These are phyloP conservation scores for rat (Rattus norvegicus) DNA, from an alignment of 2,113 vertebrate species.

Conservation along the genomic window DNA sequence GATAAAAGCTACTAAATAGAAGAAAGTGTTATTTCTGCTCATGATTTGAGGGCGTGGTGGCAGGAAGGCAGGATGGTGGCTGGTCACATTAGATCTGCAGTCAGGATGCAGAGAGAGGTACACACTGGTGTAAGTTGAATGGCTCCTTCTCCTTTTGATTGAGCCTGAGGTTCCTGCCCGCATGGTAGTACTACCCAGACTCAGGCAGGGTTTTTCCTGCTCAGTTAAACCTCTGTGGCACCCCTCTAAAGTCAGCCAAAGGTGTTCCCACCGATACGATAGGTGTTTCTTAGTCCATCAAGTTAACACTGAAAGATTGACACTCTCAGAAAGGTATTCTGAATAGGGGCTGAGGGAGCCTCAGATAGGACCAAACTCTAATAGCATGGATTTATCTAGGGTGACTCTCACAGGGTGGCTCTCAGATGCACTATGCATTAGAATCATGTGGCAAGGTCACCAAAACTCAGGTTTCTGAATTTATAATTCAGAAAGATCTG, in stretches of 20 bases:
- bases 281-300: background rate
- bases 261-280: background rate
- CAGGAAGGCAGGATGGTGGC: background rate
- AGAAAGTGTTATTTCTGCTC: background rate
- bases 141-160: background rate
- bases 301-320: background rate
- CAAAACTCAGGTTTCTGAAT: background rate
- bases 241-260: background rate
- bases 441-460: background rate
- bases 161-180: background rate
- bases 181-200: background rate
- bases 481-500: constrained; percentile 45
- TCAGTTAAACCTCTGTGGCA: background rate
- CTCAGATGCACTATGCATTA: background rate
- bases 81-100: background rate
- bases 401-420: background rate
- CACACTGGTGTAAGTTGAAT: background rate
- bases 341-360: too few species aligned
- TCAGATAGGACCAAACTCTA: too few species aligned
- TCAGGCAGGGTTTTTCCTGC: background rate
- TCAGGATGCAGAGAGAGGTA: background rate
- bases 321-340: too few species aligned
- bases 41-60: background rate
- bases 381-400: too few species aligned
- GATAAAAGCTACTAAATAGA: background rate